These are phyloP conservation scores for Phylloscopus trochiloides DNA, from an alignment of 2,113 vertebrate species.

Conservation along the genomic window DNA sequence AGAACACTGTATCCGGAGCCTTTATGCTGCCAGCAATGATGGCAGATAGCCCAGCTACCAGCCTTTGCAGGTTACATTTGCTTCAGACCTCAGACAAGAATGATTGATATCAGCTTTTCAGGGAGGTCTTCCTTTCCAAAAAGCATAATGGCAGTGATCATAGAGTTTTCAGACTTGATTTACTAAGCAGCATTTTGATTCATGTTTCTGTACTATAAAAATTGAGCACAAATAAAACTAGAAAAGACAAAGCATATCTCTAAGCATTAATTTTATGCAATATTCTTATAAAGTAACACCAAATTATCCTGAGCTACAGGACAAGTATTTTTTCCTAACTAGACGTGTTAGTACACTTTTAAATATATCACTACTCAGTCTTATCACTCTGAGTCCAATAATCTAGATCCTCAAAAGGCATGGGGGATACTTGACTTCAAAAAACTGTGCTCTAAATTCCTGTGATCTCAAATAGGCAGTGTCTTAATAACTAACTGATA, in stretches of 20 bases:
- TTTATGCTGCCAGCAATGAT: slow-evolving; percentile 45
- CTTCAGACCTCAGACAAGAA: slow-evolving; percentile 36
- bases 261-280: slow-evolving; percentile 7
- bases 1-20: not conserved
- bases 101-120: slow-evolving; percentile 51
- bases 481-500: not conserved
- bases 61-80: slow-evolving; percentile 56
- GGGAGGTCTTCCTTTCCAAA: not conserved
- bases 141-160: not conserved
- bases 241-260: not conserved
- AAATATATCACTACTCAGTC: not conserved
- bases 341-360: not conserved
- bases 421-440: not conserved
- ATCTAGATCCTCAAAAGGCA: not conserved
- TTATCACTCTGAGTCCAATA: not conserved
- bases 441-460: not conserved
- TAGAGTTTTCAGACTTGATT: not conserved
- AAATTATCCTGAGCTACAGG: not conserved
- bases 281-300: not conserved
- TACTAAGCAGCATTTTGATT: not conserved
- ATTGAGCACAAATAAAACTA: not conserved
- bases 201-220: not conserved
- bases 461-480: not conserved
- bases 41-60: slow-evolving; percentile 61
- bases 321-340: not conserved